Conservation (phyloP, 1,140 invertebrate genomes). For the Heterodera carotae region DNA sequence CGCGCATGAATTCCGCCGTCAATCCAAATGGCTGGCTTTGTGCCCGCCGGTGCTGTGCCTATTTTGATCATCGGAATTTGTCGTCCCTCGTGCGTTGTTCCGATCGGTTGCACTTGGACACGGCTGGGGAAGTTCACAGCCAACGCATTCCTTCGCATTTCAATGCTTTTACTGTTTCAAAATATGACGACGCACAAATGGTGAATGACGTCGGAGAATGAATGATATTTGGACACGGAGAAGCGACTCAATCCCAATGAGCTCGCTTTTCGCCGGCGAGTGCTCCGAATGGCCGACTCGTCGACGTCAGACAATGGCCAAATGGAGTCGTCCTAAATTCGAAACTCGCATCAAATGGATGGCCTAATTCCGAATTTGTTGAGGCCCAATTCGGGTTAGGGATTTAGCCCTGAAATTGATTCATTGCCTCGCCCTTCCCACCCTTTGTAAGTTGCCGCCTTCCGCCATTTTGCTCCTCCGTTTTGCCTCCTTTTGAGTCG, state of each 20-base stretch:
- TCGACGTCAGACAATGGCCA: slow-evolving; percentile 21
- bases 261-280: slow-evolving; percentile 8
- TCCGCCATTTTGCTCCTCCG: not conserved
- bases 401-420: too few relatives aligned
- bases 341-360: not conserved
- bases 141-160: slow-evolving; percentile 45
- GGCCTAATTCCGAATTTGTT: not conserved
- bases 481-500: slow-evolving; percentile 10
- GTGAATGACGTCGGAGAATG: slow-evolving; percentile 64
- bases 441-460: not conserved
- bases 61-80: slow-evolving; percentile 63
- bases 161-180: not conserved
- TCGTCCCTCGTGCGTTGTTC: slow-evolving; percentile 63
- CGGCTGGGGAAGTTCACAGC: slow-evolving; percentile 60
- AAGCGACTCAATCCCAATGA: slow-evolving; percentile 21
- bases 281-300: slow-evolving; percentile 17
- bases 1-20: slow-evolving; percentile 67
- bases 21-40: slow-evolving; percentile 63
- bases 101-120: slow-evolving; percentile 61
- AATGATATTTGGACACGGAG: slow-evolving; percentile 61
- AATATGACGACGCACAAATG: slow-evolving; percentile 39
- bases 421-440: not conserved
- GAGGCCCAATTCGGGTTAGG: too few relatives aligned
- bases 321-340: slow-evolving; percentile 1
- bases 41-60: slow-evolving; percentile 12